phyloP scores from a whole-genome alignment of 2,797 vertebrate genomes.

The Rhinoraja longicauda region DNA sequence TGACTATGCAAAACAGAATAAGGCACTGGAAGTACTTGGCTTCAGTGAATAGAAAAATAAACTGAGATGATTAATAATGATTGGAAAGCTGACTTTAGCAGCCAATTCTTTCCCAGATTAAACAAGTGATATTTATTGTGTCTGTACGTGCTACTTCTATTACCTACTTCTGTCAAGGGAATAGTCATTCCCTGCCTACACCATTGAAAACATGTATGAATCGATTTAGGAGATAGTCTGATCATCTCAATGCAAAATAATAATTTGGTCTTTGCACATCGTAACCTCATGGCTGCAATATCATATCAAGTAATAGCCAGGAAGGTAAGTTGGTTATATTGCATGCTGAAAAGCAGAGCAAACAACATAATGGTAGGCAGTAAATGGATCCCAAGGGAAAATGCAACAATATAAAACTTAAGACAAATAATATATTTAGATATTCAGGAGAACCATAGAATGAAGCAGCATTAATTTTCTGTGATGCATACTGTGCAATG shows the following conservation, averaged over 20 bases:
- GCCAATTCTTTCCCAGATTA: not conserved
- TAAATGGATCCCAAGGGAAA: not conserved
- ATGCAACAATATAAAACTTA: not conserved
- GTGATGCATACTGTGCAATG: not conserved
- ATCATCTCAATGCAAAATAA: not conserved
- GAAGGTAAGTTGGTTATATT: not conserved
- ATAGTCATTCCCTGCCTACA: not conserved
- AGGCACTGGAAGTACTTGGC: not conserved
- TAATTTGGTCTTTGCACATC: not conserved
- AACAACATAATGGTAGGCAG: not conserved
- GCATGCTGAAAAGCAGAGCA: not conserved
- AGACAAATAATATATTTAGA: constrained; percentile 5
- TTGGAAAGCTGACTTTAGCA: not conserved
- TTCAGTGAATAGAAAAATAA: not conserved
- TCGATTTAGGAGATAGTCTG: too few relatives aligned
- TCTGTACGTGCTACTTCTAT: not conserved
- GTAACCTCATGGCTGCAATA: not conserved
- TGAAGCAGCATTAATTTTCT: not conserved
- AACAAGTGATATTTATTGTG: not conserved
- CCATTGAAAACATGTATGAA: not conserved
- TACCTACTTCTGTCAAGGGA: not conserved
- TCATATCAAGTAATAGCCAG: not conserved
- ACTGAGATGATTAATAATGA: not conserved
- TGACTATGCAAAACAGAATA: too few relatives aligned
- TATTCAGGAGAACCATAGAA: not conserved